A percentile compares a stretch with the other conserved stretches of the same genome.
These are phyloP conservation scores for Drosophila setosimentum DNA, from an alignment of 2,888 invertebrate species.

Conservation along the genomic window DNA sequence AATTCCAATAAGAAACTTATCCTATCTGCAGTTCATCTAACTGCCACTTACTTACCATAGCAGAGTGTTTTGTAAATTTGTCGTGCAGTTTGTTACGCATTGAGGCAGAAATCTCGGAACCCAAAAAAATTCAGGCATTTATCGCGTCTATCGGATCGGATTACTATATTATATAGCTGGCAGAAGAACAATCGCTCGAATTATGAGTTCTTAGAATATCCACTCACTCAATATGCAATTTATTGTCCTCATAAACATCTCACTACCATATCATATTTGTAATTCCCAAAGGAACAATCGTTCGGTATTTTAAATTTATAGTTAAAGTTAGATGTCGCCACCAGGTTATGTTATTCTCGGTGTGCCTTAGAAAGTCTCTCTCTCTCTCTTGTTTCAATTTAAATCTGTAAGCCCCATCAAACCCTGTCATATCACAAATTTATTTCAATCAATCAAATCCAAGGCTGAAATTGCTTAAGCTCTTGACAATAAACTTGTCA, in stretches of 20 bases:
- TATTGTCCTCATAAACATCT: not conserved
- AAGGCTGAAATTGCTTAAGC: conserved; percentile 1
- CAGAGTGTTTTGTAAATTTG: not conserved
- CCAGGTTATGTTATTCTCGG: not conserved
- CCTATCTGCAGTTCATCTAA: too few species aligned
- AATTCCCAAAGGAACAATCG: not conserved
- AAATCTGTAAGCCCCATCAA: not conserved
- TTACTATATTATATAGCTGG: not conserved
- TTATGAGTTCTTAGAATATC: not conserved
- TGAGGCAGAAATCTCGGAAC: not conserved
- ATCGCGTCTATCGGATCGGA: not conserved
- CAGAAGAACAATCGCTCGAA: not conserved
- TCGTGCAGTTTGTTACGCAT: not conserved
- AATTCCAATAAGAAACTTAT: too few species aligned
- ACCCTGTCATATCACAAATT: conserved; percentile 1
- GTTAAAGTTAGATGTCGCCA: not conserved
- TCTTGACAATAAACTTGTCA: not conserved
- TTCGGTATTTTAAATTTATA: not conserved
- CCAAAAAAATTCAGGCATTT: not conserved
- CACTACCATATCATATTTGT: not conserved
- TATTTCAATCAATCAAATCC: conserved; percentile 7
- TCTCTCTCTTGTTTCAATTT: not conserved
- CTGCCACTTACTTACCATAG: too few species aligned
- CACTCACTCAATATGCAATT: not conserved
- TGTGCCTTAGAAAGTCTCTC: not conserved